Conservation (phyloP, 2,797 vertebrate genomes). For the Chiroxiphia lanceolata region DNA sequence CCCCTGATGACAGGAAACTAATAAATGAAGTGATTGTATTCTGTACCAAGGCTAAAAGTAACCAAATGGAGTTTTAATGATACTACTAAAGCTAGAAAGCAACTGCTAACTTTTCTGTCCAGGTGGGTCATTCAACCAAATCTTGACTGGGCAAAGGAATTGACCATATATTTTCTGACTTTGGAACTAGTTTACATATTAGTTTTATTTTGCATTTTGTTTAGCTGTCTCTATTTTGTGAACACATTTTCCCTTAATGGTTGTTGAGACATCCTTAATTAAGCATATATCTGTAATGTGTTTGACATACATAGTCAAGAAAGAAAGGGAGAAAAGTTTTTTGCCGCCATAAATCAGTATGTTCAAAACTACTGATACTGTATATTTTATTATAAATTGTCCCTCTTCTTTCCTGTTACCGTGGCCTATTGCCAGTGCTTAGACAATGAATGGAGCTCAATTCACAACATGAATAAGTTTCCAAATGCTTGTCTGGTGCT, state of each 20-base stretch:
- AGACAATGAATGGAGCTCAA: neutral
- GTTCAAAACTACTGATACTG: neutral
- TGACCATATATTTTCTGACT: neutral
- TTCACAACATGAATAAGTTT: neutral
- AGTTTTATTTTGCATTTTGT: neutral
- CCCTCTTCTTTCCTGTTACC: neutral
- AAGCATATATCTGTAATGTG: neutral
- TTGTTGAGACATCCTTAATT: neutral
- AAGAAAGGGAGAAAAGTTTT: neutral
- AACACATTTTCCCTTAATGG: neutral
- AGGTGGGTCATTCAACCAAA: neutral
- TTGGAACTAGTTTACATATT: neutral
- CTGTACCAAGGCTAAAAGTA: neutral
- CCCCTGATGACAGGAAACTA: neutral
- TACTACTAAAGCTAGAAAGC: neutral
- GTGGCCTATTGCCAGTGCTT: neutral
- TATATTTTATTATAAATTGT: neutral
- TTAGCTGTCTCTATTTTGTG: neutral
- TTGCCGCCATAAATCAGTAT: neutral
- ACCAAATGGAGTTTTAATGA: conserved; percentile 5
- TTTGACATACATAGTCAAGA: neutral
- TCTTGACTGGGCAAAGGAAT: neutral
- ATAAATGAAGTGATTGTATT: neutral
- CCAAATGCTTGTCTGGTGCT: neutral
- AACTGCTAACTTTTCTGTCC: neutral